Conservation (phyloP, 2,113 vertebrate species). For the Barnardius zonarius region DNA sequence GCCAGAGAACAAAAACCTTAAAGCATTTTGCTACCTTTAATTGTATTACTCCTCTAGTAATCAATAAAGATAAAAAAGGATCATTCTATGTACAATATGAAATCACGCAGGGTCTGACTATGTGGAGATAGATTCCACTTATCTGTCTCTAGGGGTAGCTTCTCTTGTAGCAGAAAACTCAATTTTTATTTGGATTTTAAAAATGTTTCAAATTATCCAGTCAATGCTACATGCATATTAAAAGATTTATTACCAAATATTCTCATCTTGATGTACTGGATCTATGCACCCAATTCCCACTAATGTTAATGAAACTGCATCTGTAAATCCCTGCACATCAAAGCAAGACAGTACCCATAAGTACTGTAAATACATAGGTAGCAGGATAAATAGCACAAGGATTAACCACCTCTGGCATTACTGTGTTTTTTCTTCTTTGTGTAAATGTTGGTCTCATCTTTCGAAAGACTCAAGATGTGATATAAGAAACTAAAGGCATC, state of each 20-base stretch:
- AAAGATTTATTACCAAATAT: conserved; percentile 59
- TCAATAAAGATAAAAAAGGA: conserved; percentile 64
- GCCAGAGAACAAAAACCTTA: conserved; percentile 14
- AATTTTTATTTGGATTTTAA: conserved; percentile 74
- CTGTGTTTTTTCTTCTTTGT: neutral
- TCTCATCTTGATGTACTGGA: conserved; percentile 41
- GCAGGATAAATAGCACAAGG: conserved; percentile 13
- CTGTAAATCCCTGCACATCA: conserved; percentile 3
- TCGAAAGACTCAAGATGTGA: neutral
- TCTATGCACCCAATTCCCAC: conserved; percentile 14
- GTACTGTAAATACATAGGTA: conserved; percentile 16
- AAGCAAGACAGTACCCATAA: neutral
- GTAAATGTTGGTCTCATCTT: neutral
- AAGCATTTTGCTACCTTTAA: conserved; percentile 46
- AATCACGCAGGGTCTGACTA: conserved; percentile 25
- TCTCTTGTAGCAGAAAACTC: conserved; percentile 62
- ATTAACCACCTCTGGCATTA: neutral
- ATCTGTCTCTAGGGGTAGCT: conserved; percentile 51
- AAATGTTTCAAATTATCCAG: conserved; percentile 67
- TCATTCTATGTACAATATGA: conserved; percentile 12
- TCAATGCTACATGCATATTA: conserved; percentile 64
- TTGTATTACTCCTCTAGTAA: conserved; percentile 52
- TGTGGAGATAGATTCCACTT: conserved; percentile 31
- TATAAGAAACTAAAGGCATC: neutral
- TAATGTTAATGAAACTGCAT: neutral